Evolutionary conservation across 2,888 invertebrate genomes (phyloP), one percentile per base, ranked within the genome.

Genomic region (Acanthoscelides obtectus): DNA sequence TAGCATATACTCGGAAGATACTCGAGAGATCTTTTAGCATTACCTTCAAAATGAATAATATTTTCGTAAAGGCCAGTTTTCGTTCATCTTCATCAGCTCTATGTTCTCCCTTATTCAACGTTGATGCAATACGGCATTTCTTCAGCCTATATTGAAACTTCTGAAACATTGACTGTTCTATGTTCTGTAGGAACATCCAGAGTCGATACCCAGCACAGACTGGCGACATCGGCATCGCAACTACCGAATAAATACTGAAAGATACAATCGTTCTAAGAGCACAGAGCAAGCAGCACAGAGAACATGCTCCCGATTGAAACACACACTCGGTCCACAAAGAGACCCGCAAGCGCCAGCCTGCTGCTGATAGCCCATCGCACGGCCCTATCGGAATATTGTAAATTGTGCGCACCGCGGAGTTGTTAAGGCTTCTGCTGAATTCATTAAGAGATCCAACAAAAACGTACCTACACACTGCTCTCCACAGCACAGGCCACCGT

Each of bases 221-320:
- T 45, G 45, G 45, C 45, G 45, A 45, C 45, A 45, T 80, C 80
- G 77, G 79, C 76, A 80, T 79, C 78, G 80, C 83, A 83, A 84
- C 84, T 85, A 85, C 84, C 84, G 84, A 85, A 85, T 85, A 85
- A 85, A 85, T 85, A 85, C 83, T 77, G 75, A 75, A 79, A 81
- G 84, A 84, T 84, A 84, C 81, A 82, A 84, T 84, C 84, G 81
- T 82, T 80, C 79, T 81, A 79, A 79, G 77, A 81, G 81, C 83
- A 84, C 83, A 83, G 4, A 45, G n/a, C n/a, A n/a, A n/a, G n/a
- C 45, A 45, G 45, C 45, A 45, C 45, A 45, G 12, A 81, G 81
- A 84, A 84, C 83, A 83, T 83, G 84, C 83, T 83, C 83, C 80
- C 83, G 83, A 84, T 84, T 83, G 83, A 82, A 83, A 83, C 81